Base-by-base conservation (phyloP, 2,888 invertebrate species). In the Apomyelois bistriatella region DNA sequence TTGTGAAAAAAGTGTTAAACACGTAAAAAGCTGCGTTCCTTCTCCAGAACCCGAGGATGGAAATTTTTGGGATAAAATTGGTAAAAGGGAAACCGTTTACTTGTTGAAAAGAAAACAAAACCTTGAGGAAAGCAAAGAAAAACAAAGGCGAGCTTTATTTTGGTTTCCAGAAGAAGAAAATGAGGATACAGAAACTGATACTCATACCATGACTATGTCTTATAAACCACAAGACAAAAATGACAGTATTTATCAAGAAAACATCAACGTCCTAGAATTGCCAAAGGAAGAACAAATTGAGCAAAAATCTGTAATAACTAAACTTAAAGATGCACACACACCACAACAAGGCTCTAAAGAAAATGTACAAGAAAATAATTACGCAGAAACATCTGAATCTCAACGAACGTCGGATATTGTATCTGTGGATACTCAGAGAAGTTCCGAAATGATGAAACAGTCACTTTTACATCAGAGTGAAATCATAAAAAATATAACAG, bases 41-140 rank as follows among this genome's bases (percentile, higher is more conserved):
- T 85, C 87, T 1, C 83, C 85, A 30, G 89, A 87, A 58, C 82
- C 83, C 8, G 90, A 89, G 1, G 82, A 83, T 57, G 87, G 85
- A 9, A 93, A 94, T 70, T 94, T 94, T 80, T 94, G 94, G 94
- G 90, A 91, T 22, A 91, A 90, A 79, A 93, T 94, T 57, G 94
- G 92, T 3, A 91, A 92, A 61, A 81, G 94, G 56, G 94, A 94
- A 78, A 93, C 93, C n/a, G 79, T 93, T 40, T 92, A 93, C 66
- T 89, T 92, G 70, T 79, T 80, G 51, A 91, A 92, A 65, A 88
- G 93, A 56, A 92, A 91, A 67, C 85, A 92, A 74, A 74, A 82
- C 42, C 62, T 92, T 42, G 75, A 82, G 28, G 91, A 92, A 57
- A 72, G 70, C 10, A 84, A 75, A 62, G 82, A 87, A 64, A 76